Conservation (phyloP, 2,113 vertebrate genomes). For the Brachionichthys hirsutus region DNA sequence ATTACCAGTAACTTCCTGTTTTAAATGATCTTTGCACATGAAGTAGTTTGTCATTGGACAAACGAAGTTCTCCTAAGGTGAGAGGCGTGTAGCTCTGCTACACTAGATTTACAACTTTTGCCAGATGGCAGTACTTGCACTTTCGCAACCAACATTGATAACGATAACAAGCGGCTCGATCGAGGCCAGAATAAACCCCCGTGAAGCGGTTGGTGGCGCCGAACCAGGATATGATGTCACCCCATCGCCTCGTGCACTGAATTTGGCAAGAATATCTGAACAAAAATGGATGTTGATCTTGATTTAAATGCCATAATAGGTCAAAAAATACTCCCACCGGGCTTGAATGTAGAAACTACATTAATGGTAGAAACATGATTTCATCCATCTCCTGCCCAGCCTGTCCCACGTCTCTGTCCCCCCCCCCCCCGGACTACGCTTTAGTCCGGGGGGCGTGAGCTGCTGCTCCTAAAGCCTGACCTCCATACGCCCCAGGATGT, state of each 20-base stretch:
- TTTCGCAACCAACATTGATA: conserved; percentile 32
- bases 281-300: conserved; percentile 20
- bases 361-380: not conserved
- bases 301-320: conserved; percentile 3
- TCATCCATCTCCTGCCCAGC: conserved; percentile 10
- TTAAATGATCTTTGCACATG: conserved; percentile 17
- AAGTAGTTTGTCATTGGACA: conserved; percentile 33
- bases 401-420: conserved; percentile 8
- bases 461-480: conserved; percentile 20
- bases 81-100: conserved; percentile 14
- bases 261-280: conserved; percentile 31
- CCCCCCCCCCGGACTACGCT: too few species aligned
- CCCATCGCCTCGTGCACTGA: conserved; percentile 21
- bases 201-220: conserved; percentile 38
- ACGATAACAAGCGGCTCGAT: conserved; percentile 34
- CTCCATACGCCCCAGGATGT: conserved; percentile 3
- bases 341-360: not conserved
- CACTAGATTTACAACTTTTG: conserved; percentile 9
- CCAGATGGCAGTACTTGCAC: conserved; percentile 32
- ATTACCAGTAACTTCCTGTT: conserved; percentile 15
- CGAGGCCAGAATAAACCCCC: conserved; percentile 39
- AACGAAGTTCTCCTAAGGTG: conserved; percentile 19
- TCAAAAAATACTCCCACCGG: not conserved
- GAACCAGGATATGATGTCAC: conserved; percentile 53
- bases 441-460: too few species aligned